Base-by-base conservation (phyloP, 2,888 invertebrate genomes). In the Mythimna vitellina region DNA sequence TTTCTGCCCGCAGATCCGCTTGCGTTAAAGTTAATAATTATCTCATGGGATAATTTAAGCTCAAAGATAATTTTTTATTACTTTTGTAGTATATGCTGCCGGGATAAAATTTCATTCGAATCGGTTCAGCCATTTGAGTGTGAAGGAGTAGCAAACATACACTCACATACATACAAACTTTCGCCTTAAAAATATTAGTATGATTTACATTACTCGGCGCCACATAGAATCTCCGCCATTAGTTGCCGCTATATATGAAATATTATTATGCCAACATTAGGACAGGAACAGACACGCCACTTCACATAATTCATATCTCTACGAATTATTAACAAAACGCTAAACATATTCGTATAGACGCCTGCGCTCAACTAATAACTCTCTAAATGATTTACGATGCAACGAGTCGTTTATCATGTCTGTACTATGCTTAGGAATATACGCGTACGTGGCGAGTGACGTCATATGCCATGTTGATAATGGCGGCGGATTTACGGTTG, bases 341-440 rank as follows among this genome's bases (percentile, higher is more conserved):
- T 53, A 74, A 66, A 71, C 80, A 65, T 46, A 71, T 72, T 81
- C 68, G 54, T 20, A 35, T 62, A 80, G 65, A 65, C 79, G 69
- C 69, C 35, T 25, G 65, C 54, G 78, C 63, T 60, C 38, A 57
- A 22, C 58, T 65, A 71, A 76, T 80, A 78, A 66, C 64, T 73
- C 82, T 38, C 63, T 58, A 62, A 70, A 82, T 68, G 82, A 80
- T 80, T 74, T 78, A 80, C 74, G 69, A 70, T 65, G 67, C 54
- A 73, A 58, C 66, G 46, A 46, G 9, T 60, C 74, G 49, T 80
- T 67, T 67, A 74, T 82, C 82, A 70, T 65, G 58, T 67, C 22
- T 46, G 58, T 66, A 57, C 51, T 60, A 65, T 38, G 53, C 61
- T n/a, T 17, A 25, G 22, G 38, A 53, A 54, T 57, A 22, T 56